A percentile compares a stretch with the other conserved stretches of the same genome.
These are phyloP conservation scores for Motacilla alba DNA, from an alignment of 2,113 vertebrate species.

Conservation along the genomic window DNA sequence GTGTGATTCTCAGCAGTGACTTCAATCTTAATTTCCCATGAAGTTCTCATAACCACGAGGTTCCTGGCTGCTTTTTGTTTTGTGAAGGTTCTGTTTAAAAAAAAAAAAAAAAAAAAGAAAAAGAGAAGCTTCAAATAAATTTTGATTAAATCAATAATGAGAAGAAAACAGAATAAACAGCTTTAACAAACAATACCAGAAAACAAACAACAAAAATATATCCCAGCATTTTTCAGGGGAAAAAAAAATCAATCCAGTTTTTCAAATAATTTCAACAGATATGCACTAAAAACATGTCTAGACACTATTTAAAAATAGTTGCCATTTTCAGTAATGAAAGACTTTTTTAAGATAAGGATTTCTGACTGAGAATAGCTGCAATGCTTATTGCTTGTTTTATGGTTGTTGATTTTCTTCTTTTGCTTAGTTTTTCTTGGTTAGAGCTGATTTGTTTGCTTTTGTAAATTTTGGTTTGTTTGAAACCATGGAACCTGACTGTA, in stretches of 20 bases:
- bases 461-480: background rate
- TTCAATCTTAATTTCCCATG: background rate
- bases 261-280: background rate
- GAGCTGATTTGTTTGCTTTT: background rate
- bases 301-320: background rate
- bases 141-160: background rate
- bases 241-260: background rate
- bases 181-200: background rate
- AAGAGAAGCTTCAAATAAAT: background rate
- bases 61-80: background rate
- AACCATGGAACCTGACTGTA: background rate
- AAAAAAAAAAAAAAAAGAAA: too few relatives aligned
- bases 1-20: background rate
- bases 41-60: background rate
- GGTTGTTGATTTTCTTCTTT: background rate
- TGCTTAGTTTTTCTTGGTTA: background rate
- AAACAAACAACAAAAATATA: rapidly evolving
- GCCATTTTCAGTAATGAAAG: background rate
- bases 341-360: background rate
- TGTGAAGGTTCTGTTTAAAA: background rate
- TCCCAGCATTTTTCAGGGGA: background rate
- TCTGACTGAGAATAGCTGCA: background rate
- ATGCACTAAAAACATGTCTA: background rate
- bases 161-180: background rate
- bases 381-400: background rate